A percentile compares a stretch with the other conserved stretches of the same genome.
Evolutionary conservation across 1,140 invertebrate species (phyloP).

Genomic region (Drosophila virilis): DNA sequence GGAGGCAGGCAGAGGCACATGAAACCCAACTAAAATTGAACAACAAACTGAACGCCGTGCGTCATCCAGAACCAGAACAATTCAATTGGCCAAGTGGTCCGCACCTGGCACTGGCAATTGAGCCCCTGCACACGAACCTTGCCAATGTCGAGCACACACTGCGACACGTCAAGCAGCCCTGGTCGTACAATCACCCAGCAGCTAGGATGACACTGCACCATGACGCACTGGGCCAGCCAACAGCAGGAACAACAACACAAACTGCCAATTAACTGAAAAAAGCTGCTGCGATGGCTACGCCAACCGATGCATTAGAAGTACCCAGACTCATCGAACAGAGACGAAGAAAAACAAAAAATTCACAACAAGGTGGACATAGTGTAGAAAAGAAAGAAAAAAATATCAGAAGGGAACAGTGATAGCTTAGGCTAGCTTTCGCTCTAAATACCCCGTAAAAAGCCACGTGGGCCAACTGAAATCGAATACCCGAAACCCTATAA

Average conservation of each 20-base stretch:
- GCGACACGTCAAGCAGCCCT: constrained; percentile 24
- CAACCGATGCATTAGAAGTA: constrained; percentile 53
- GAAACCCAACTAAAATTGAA: constrained; percentile 48
- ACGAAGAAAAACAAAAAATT: not conserved
- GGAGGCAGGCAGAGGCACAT: constrained; percentile 11
- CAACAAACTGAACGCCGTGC: constrained; percentile 41
- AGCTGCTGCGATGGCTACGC: constrained; percentile 41
- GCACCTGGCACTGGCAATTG: constrained; percentile 31
- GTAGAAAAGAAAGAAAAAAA: constrained; percentile 6
- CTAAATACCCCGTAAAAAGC: too few relatives aligned
- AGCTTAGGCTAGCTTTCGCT: too few relatives aligned
- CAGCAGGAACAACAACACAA: constrained; percentile 35
- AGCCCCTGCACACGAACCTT: not conserved
- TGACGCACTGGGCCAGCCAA: constrained; percentile 19
- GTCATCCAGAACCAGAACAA: constrained; percentile 31
- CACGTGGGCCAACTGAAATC: too few relatives aligned
- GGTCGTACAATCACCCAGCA: constrained; percentile 18
- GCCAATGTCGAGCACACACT: constrained; percentile 7
- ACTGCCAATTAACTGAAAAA: constrained; percentile 78
- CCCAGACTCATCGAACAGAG: constrained; percentile 21
- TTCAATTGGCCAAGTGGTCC: constrained; percentile 43
- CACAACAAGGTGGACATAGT: not conserved
- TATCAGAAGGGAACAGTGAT: not conserved
- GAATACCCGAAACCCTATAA: too few relatives aligned
- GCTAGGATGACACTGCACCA: constrained; percentile 18